These are phyloP conservation scores for Malacoctenus gilli DNA, from an alignment of 2,797 vertebrate species.

Conservation along the genomic window DNA sequence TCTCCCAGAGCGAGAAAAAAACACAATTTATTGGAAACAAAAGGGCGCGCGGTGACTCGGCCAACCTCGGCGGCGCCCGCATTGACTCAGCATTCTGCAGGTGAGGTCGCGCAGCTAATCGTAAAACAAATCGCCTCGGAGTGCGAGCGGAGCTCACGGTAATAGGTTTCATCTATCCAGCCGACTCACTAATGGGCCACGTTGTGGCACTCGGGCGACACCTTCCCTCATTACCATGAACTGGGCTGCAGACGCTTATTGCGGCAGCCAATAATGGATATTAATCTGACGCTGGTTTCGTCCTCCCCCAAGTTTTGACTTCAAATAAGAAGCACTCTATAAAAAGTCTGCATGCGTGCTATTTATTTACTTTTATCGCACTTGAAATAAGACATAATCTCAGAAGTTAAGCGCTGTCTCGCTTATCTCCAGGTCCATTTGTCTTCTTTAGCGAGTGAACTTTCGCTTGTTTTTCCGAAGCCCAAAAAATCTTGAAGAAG, in stretches of 20 bases:
- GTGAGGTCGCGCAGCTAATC: not conserved
- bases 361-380: no score
- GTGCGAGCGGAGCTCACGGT: not conserved
- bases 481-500: no score
- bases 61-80: not conserved
- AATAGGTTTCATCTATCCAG: conserved; percentile 1
- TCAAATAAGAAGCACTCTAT: no score
- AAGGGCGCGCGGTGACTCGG: conserved; percentile 15
- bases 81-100: conserved; percentile 18
- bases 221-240: not conserved
- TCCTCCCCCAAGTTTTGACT: no score
- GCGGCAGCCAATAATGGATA: not conserved
- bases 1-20: not conserved
- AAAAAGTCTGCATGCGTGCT: no score
- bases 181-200: not conserved
- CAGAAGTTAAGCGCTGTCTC: no score
- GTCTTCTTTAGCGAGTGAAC: no score
- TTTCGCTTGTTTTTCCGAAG: no score
- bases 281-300: not conserved
- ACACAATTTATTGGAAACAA: conserved; percentile 1
- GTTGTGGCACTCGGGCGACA: not conserved
- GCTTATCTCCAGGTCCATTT: no score
- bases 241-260: not conserved
- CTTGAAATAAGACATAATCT: no score
- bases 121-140: conserved; percentile 24